These are phyloP conservation scores for Phylloscopus trochiloides DNA, from an alignment of 2,113 vertebrate species.

Conservation along the genomic window DNA sequence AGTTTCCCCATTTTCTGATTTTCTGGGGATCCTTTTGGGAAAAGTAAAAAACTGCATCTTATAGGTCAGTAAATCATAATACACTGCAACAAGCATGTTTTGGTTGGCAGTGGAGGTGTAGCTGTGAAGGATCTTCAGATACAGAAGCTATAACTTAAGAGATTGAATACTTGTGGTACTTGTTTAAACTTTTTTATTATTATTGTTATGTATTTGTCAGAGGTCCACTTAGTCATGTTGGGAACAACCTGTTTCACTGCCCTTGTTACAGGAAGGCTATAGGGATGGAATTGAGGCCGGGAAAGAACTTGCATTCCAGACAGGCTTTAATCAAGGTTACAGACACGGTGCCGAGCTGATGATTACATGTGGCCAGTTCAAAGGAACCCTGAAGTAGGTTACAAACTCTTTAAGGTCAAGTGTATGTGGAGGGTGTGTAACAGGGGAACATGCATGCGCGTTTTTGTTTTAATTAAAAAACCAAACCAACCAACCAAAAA, in stretches of 20 bases:
- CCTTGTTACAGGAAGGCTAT: constrained; percentile 85
- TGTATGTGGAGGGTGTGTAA: not conserved
- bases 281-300: constrained; percentile 87
- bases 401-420: not conserved
- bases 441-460: fast-evolving
- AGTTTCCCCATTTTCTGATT: not conserved
- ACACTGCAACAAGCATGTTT: not conserved
- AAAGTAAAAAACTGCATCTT: not conserved
- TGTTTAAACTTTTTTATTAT: not conserved
- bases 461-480: not conserved
- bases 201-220: not conserved
- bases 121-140: not conserved
- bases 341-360: constrained; percentile 79
- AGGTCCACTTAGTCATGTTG: not conserved
- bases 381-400: constrained; percentile 86
- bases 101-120: not conserved
- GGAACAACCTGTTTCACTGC: not conserved
- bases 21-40: not conserved
- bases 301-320: constrained; percentile 83
- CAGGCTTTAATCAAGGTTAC: constrained; percentile 87
- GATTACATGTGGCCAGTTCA: constrained; percentile 80
- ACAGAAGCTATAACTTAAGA: not conserved
- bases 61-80: not conserved
- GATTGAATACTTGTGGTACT: not conserved
- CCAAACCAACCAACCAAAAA: not conserved